Percentiles rank a stretch among this genome's conserved stretches.
Evolutionary conservation across 2,797 vertebrate species (phyloP).

Genomic region (Coilia nasus): DNA sequence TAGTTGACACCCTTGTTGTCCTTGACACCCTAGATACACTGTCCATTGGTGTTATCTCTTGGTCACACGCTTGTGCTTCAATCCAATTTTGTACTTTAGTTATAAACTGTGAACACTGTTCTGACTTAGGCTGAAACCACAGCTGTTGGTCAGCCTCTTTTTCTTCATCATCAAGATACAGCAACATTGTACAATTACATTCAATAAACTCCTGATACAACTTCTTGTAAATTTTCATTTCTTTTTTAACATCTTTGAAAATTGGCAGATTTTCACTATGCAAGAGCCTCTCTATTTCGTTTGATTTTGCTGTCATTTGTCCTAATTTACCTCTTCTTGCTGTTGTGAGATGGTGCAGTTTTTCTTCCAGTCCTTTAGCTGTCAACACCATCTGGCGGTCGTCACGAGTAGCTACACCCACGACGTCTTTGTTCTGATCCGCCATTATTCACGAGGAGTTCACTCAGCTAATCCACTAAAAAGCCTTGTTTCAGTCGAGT

Average conservation of each 20-base stretch:
- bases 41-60: conserved; percentile 17
- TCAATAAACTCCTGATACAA: too few relatives aligned
- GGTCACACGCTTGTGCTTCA: conserved; percentile 17
- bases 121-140: conserved; percentile 30
- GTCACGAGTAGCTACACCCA: too few relatives aligned
- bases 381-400: too few relatives aligned
- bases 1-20: too few relatives aligned
- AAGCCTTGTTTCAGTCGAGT: too few relatives aligned
- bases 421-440: conserved; percentile 29
- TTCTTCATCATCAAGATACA: conserved; percentile 27
- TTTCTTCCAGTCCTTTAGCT: too few relatives aligned
- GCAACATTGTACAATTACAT: too few relatives aligned
- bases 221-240: neutral
- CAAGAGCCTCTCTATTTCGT: conserved; percentile 34
- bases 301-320: conserved; percentile 38
- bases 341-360: too few relatives aligned
- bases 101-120: conserved; percentile 15
- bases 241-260: neutral
- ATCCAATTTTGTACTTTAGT: conserved; percentile 26
- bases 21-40: too few relatives aligned
- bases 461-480: too few relatives aligned
- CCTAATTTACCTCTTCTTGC: too few relatives aligned
- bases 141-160: conserved; percentile 24
- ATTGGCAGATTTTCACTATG: neutral
- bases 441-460: too few relatives aligned